Conservation (phyloP, 2,113 vertebrate species). For the Tylochromis polylepis region DNA sequence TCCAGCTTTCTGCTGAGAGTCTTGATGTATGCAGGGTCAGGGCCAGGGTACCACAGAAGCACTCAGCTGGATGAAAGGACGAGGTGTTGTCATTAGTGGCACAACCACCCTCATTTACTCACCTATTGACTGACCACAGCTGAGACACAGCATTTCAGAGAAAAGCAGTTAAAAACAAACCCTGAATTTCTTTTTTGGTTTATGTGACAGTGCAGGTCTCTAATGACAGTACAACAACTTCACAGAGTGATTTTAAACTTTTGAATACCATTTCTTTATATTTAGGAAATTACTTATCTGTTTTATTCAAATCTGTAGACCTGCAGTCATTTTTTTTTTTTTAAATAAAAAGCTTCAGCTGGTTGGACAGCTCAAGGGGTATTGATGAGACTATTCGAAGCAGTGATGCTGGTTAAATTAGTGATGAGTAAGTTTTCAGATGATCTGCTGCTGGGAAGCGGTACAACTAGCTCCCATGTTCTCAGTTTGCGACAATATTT, state of each 20-base stretch:
- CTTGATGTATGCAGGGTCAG: conserved; percentile 63
- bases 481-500: neutral
- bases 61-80: neutral
- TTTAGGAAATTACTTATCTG: neutral
- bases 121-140: neutral
- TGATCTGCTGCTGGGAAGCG: neutral
- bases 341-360: neutral
- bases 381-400: neutral
- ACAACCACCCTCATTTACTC: neutral
- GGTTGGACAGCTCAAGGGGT: neutral
- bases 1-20: conserved; percentile 32
- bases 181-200: neutral
- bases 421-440: neutral
- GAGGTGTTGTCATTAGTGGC: neutral
- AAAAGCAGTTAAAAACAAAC: neutral
- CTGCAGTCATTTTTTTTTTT: neutral
- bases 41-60: neutral
- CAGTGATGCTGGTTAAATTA: neutral
- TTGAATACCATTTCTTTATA: neutral
- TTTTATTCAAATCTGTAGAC: neutral
- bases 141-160: neutral
- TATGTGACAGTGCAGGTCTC: neutral
- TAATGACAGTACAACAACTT: neutral
- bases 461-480: neutral
- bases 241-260: neutral